phyloP scores from a whole-genome alignment of 2,888 invertebrate species.

The Sericinus montela region DNA sequence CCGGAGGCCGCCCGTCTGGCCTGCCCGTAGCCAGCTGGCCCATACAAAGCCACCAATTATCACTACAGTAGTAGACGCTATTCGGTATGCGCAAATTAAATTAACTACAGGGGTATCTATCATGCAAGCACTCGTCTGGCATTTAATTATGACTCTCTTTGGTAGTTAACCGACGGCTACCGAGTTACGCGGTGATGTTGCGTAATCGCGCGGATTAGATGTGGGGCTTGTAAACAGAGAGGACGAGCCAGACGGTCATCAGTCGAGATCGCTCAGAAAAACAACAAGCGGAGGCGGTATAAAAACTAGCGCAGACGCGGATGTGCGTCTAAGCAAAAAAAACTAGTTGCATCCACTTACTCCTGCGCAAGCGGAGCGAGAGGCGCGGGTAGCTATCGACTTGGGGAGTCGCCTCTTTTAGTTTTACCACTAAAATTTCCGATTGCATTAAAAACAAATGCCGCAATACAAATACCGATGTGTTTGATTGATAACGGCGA shows the following conservation, averaged over 20 bases:
- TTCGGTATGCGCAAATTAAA: constrained; percentile 15
- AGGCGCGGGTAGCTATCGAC: background rate
- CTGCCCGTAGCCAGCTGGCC: constrained; percentile 45
- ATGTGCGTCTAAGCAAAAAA: constrained; percentile 46
- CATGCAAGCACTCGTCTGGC: constrained; percentile 4
- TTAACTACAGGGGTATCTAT: constrained; percentile 7
- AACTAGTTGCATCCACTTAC: constrained; percentile 52
- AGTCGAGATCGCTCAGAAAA: constrained; percentile 58
- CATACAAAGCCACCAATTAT: constrained; percentile 61
- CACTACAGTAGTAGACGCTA: constrained; percentile 32
- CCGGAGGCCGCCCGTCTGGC: constrained; percentile 58
- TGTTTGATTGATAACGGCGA: too few relatives aligned
- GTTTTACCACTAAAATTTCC: background rate
- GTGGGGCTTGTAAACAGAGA: constrained; percentile 43
- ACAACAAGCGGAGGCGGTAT: constrained; percentile 44
- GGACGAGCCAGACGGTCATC: constrained; percentile 52
- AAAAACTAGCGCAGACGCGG: constrained; percentile 67
- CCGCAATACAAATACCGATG: too few relatives aligned
- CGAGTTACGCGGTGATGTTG: constrained; percentile 1
- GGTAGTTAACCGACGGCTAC: constrained; percentile 4
- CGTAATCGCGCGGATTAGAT: constrained; percentile 22
- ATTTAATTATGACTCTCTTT: background rate
- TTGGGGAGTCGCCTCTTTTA: background rate
- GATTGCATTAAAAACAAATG: too few relatives aligned
- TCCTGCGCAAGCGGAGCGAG: background rate